Conservation (phyloP, 2,113 vertebrate species). For the Acrocephalus arundinaceus region DNA sequence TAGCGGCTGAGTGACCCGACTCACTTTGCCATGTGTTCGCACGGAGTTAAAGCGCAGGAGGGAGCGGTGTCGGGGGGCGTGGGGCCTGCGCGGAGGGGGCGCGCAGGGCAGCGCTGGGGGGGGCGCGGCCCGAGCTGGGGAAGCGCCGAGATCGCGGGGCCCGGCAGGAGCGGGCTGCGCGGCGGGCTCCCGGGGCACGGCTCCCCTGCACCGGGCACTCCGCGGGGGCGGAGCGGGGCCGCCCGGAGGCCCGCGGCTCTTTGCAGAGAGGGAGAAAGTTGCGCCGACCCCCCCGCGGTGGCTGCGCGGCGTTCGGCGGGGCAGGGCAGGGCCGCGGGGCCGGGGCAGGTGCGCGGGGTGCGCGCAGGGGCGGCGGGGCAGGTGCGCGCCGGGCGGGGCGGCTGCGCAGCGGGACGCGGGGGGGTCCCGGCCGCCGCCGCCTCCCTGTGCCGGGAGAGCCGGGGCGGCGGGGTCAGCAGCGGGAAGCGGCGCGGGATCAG, state of each 20-base stretch:
- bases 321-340: not conserved
- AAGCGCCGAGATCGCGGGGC: not conserved
- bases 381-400: not conserved
- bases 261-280: not conserved
- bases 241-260: not conserved
- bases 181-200: not conserved
- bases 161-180: not conserved
- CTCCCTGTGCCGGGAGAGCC: not conserved
- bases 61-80: not conserved
- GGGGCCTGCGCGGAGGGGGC: not conserved
- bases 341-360: no score
- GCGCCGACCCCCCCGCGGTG: not conserved
- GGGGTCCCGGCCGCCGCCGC: not conserved
- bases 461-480: not conserved
- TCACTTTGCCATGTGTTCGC: slow-evolving; percentile 25
- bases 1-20: not conserved
- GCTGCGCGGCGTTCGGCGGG: no score
- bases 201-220: not conserved
- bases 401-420: not conserved
- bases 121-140: no score
- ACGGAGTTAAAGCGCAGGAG: not conserved
- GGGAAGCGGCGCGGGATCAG: not conserved
- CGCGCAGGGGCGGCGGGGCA: not conserved
- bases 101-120: not conserved
- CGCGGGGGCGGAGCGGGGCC: not conserved